Evolutionary conservation across 2,797 vertebrate genomes (phyloP), one percentile per base, ranked within the genome.

Genomic region (Anableps anableps): DNA sequence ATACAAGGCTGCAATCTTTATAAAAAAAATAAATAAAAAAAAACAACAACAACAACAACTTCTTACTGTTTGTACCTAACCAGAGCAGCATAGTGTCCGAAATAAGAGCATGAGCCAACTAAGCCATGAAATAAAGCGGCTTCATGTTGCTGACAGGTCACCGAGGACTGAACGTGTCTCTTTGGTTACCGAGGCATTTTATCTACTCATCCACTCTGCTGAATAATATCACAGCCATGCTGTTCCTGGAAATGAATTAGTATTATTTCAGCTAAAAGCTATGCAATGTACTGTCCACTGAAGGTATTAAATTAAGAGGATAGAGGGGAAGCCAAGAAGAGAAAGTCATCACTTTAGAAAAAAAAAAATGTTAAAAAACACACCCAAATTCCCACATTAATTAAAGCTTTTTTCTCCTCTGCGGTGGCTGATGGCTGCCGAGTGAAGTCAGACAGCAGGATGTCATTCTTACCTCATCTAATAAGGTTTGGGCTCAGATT

Each of bases 241-340:
- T 81, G 75, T 85, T 91, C 83, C 88, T 87, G 88, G 83, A 87
- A 84, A 83, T 86, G 80, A 85, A 87, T 84, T 80, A 66, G 85
- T 90, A 81, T 80, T 71, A 89, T 88, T 89, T 90, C 72, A 86
- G 83, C 72, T 89, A 86, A 93, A 89, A 90, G 90, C 86, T 80
- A 74, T 11, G 77, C 71, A 17, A 77, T 78, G 80, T 83, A 78
- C 86, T 71, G 80, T 74, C 68, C 74, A 83, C 83, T 79, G 76
- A 45, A 50, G 84, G 84, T 74, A 85, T 87, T 85, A 91, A 85
- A 1, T 70, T 82, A 89, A 90, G 88, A 91, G 91, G 89, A 91
- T 85, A 62, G 41, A 86, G 71, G 34, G 66, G 66, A 29, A 58
- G 82, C 58, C 23, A 66, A 85, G 80, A 47, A 86, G 75, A 83